Percentiles rank a stretch among this genome's conserved stretches.
These are phyloP conservation scores for Cryptocheilus praepositus DNA, from an alignment of 2,888 invertebrate genomes.

Conservation along the genomic window DNA sequence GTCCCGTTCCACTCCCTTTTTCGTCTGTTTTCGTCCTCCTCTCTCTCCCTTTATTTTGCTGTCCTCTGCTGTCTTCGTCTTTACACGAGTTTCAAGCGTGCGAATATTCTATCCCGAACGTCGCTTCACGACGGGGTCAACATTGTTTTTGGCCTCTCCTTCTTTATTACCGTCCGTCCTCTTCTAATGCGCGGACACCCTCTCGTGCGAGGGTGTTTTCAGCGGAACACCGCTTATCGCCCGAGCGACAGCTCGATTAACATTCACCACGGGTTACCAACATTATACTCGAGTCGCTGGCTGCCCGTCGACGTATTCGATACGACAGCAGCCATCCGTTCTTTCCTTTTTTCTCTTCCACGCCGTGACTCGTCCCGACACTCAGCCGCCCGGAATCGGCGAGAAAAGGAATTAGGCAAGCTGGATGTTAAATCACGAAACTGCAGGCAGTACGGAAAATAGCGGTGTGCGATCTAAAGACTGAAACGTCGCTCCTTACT, in stretches of 20 bases:
- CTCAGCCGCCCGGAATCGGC: slow-evolving; percentile 16
- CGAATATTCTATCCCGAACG: slow-evolving; percentile 6
- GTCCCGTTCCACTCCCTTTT: neutral
- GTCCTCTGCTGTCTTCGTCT: neutral
- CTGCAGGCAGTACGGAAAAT: too few relatives aligned
- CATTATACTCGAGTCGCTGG: slow-evolving; percentile 25
- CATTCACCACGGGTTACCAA: slow-evolving; percentile 61
- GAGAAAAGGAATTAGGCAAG: slow-evolving; percentile 13
- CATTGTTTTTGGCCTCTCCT: slow-evolving; percentile 4
- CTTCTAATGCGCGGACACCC: slow-evolving; percentile 1
- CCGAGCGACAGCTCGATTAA: slow-evolving; percentile 64
- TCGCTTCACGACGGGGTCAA: slow-evolving; percentile 4
- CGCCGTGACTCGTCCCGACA: neutral
- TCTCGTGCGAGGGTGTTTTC: slow-evolving; percentile 22
- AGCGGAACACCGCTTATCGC: slow-evolving; percentile 27
- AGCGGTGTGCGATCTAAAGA: too few relatives aligned
- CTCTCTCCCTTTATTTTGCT: neutral
- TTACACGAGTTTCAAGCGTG: neutral
- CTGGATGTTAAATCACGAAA: slow-evolving; percentile 14
- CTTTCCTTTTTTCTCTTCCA: neutral
- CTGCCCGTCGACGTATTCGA: slow-evolving; percentile 8
- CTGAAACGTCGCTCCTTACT: too few relatives aligned
- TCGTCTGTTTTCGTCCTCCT: neutral
- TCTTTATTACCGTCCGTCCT: neutral
- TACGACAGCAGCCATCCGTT: neutral